Evolutionary conservation across 1,140 invertebrate species (phyloP).

Genomic region (Scylla paramamosain): DNA sequence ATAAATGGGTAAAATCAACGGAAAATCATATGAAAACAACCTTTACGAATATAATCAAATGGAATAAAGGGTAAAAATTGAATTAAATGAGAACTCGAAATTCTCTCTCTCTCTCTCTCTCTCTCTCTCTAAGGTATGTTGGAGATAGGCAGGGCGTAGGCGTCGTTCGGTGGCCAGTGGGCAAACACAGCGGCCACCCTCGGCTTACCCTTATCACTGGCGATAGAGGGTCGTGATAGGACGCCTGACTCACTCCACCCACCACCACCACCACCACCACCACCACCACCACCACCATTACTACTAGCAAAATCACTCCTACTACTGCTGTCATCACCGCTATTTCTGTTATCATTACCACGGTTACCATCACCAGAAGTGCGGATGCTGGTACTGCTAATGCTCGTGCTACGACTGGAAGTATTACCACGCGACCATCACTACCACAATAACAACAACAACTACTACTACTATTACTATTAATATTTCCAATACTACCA

Average conservation of each 20-base stretch:
- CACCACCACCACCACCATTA: neutral
- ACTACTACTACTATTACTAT: no score
- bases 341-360: neutral
- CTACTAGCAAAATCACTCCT: neutral
- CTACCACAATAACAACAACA: no score
- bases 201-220: neutral
- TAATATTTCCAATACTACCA: no score
- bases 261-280: neutral
- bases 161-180: neutral
- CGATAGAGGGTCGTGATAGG: neutral
- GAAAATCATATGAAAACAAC: no score
- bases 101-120: conserved; percentile 12
- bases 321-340: neutral
- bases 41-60: no score
- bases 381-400: neutral
- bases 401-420: neutral
- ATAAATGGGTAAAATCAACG: no score
- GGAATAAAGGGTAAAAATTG: no score
- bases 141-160: neutral
- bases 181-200: no score
- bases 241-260: neutral
- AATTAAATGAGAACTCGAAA: no score
- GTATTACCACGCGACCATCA: neutral
- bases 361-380: neutral
- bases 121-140: neutral